Evolutionary conservation across 2,113 vertebrate species (phyloP), one percentile per base, ranked within the genome.

Genomic region (Calypte anna): DNA sequence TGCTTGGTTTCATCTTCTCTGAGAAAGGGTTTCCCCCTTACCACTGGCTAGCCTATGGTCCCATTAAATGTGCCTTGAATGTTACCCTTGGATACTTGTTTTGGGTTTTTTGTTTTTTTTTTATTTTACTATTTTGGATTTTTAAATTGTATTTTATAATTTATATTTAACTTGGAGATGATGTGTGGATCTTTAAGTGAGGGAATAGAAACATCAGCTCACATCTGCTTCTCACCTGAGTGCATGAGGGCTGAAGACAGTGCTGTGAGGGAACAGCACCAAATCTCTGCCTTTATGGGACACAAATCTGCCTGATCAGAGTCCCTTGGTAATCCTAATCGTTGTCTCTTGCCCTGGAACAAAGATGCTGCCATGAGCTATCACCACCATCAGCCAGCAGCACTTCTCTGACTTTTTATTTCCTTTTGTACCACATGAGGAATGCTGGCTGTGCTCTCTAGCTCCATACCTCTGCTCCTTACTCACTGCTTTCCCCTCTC

Each of bases 231-330:
- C 79, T 82, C 58, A 23, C 10, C 14, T 6, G 58, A 38, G 19
- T 5, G 28, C 22, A 24, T 1, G 38, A 55, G 53, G 58, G 36
- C 36, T 58, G 31, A 12, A 25, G 36, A 27, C 3, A 31, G 28
- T 28, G 31, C 70, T 67, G 12, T 11, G 12, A 59, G 51, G 5
- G 24, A 33, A 78, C 74, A 75, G 23, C 44, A 67, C 11, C 27
- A 8, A 43, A 27, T 53, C 58, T 75, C 66, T 72, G 61, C 38
- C 57, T 72, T 75, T n/a, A 1, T 0, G 0, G 13, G 8, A 36
- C 61, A 44, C 22, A 66, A 40, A 75, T 62, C 24, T 80, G 25
- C 27, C 62, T 36, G 25, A 40, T 23, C 46, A 17, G 50, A 6
- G 10, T 6, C 50, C n/a, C 8, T 1, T 8, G 14, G 12, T 57